Evolutionary conservation across 1,140 invertebrate species (phyloP), one percentile per base, ranked within the genome.

Genomic region (Cotesia chilonis): DNA sequence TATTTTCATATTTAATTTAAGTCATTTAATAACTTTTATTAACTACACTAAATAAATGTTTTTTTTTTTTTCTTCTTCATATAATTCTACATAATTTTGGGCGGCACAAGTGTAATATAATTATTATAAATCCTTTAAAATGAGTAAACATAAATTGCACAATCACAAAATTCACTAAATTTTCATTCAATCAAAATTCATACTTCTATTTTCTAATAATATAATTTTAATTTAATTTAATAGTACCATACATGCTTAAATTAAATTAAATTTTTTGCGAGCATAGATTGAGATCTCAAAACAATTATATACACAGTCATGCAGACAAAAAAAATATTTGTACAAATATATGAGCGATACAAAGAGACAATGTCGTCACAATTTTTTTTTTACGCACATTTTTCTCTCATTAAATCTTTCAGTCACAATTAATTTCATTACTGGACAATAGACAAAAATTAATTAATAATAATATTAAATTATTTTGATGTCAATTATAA

Each of bases 61-160:
- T 68, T 59, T 70, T 41, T 61, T 63, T 70, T 37, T 10, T 70
- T 47, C n/a, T 64, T 52, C 35, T 64, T 52, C 35, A 71, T 36
- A 28, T 52, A 54, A 55, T 64, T 61, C 69, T 71, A 71, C 38
- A 63, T 71, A 64, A 63, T 71, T 54, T 63, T 71, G 69, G 69
- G 69, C 69, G 69, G 69, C 69, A 71, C 59, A 61, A 52, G 38
- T 71, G 57, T 63, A 37, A 63, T 71, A 61, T 70, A 70, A 59
- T 64, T 54, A 71, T 71, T 60, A 47, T 70, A 70, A 51, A 60
- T 41, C 12, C 20, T 60, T 47, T 61, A 61, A 60, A 60, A 70
- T 70, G 68, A 70, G 68, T 70, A 70, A 68, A 51, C 36, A 70
- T 70, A 10, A 61, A 70, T 70, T 70, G 68, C 68, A 70, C 68